Conservation (phyloP, 2,113 vertebrate species). For the Morone saxatilis region DNA sequence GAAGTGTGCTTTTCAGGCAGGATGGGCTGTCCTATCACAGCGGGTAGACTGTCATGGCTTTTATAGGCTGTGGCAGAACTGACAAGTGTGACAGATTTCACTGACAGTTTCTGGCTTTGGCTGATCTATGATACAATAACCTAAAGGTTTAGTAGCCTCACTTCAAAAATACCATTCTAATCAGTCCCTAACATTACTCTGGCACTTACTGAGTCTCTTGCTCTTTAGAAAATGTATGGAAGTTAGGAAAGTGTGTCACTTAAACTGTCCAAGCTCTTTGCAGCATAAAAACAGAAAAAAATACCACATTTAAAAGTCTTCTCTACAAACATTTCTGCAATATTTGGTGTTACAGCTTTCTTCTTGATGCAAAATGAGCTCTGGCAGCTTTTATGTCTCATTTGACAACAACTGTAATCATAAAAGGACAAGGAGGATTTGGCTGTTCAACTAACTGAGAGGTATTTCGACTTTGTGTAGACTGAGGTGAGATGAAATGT, state of each 20-base stretch:
- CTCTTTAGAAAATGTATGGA: slow-evolving; percentile 12
- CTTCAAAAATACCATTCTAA: slow-evolving; percentile 55
- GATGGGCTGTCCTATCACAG: slow-evolving; percentile 46
- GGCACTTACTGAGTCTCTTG: slow-evolving; percentile 18
- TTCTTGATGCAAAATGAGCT: slow-evolving; percentile 10
- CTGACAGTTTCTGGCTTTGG: slow-evolving; percentile 53
- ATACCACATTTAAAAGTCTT: not conserved
- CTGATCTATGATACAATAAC: slow-evolving; percentile 61
- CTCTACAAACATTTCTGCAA: slow-evolving; percentile 3
- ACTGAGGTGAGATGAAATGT: no score
- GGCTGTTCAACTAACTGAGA: slow-evolving; percentile 12
- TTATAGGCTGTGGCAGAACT: slow-evolving; percentile 53
- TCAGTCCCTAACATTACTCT: slow-evolving; percentile 37
- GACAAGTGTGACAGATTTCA: slow-evolving; percentile 67
- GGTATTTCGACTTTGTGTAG: not conserved
- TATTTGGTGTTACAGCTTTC: slow-evolving; percentile 5
- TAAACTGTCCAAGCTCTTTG: slow-evolving; percentile 18
- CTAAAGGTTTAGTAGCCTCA: slow-evolving; percentile 50
- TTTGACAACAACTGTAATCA: slow-evolving; percentile 37
- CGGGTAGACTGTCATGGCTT: slow-evolving; percentile 48
- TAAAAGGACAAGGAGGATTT: slow-evolving; percentile 15
- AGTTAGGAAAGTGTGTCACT: slow-evolving; percentile 14
- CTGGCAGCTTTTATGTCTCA: slow-evolving; percentile 11
- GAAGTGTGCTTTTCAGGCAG: slow-evolving; percentile 39
- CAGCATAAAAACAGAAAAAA: slow-evolving; percentile 9